phyloP scores from a whole-genome alignment of 2,113 vertebrate genomes.

The Elgaria multicarinata region DNA sequence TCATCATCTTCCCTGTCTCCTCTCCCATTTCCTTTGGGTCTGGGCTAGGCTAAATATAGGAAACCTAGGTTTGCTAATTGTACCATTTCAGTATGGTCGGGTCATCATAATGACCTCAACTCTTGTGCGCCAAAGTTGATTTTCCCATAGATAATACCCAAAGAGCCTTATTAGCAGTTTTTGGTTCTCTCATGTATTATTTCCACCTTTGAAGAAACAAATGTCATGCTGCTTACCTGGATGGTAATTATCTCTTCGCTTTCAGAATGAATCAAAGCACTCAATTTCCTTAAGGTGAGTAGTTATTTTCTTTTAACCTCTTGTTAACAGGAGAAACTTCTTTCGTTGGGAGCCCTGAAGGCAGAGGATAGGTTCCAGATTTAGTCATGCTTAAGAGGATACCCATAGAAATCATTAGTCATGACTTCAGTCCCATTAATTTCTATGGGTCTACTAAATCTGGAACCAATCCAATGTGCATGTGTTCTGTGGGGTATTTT shows the following conservation, averaged over 20 bases:
- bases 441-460: too few relatives aligned
- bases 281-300: background rate
- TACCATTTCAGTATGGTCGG: background rate
- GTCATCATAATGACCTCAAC: background rate
- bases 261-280: background rate
- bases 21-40: background rate
- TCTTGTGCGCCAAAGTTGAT: background rate
- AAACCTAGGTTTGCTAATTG: background rate
- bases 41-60: background rate
- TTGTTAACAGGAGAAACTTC: background rate
- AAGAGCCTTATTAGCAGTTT: background rate
- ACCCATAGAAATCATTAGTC: too few relatives aligned
- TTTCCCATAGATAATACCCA: background rate
- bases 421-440: too few relatives aligned
- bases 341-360: too few relatives aligned
- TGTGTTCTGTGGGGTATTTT: background rate
- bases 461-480: background rate
- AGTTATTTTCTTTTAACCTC: background rate
- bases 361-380: too few relatives aligned
- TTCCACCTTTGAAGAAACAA: conserved; percentile 10
- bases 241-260: conserved; percentile 3
- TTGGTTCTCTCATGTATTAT: background rate
- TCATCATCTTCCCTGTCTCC: background rate
- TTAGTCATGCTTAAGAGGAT: too few relatives aligned
- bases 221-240: background rate